Evolutionary conservation across 2,888 invertebrate species (phyloP).

Genomic region (Drosophila conformis): DNA sequence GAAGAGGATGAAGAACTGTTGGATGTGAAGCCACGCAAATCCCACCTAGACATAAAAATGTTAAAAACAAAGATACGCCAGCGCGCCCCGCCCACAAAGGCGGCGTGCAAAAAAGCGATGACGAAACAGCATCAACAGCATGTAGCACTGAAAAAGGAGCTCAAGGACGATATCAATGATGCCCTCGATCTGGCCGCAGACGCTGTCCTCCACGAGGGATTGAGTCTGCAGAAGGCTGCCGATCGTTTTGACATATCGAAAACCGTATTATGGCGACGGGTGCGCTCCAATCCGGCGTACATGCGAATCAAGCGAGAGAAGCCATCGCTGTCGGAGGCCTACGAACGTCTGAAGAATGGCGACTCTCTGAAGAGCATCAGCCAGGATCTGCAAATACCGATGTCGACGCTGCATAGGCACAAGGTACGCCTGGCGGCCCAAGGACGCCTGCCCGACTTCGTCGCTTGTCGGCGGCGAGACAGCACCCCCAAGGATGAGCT

Average conservation of each 20-base stretch:
- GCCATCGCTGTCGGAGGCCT: constrained; percentile 81
- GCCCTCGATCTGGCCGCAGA: constrained; percentile 82
- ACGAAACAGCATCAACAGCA: constrained; percentile 53
- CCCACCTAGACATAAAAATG: constrained; percentile 47
- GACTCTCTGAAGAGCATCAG: constrained; percentile 84
- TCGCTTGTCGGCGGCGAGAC: constrained; percentile 83
- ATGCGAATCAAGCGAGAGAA: constrained; percentile 83
- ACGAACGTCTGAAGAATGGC: constrained; percentile 82
- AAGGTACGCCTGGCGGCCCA: constrained; percentile 83
- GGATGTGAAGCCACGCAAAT: constrained; percentile 62
- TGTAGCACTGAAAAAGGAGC: constrained; percentile 58
- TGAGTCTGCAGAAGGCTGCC: constrained; percentile 84
- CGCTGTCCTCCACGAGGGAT: constrained; percentile 82
- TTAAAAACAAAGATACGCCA: constrained; percentile 35
- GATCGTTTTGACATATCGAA: constrained; percentile 84
- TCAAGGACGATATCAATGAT: constrained; percentile 69
- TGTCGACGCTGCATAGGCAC: constrained; percentile 84
- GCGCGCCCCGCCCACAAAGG: constrained; percentile 39
- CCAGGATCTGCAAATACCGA: constrained; percentile 84
- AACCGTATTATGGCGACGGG: constrained; percentile 84
- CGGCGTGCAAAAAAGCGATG: constrained; percentile 36
- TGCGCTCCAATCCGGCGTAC: constrained; percentile 83
- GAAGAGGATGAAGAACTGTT: constrained; percentile 58
- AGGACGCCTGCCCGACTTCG: constrained; percentile 83
- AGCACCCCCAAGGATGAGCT: constrained; percentile 83